Conservation (phyloP, 2,888 invertebrate genomes). For the Chrysolina americana region DNA sequence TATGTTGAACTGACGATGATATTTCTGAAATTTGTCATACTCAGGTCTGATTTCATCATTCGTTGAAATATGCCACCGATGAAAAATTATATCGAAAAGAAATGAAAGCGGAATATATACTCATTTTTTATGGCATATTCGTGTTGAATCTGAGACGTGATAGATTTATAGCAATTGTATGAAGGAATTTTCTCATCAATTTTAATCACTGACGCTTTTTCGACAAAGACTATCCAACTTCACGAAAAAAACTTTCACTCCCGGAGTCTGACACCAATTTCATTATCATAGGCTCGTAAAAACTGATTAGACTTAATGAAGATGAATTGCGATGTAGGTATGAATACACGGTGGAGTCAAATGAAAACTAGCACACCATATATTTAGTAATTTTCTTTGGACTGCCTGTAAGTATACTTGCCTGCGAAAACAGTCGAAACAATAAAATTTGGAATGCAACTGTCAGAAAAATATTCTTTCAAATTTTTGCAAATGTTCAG, state of each 20-base stretch:
- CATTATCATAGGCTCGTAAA: not conserved
- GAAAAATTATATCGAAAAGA: constrained; percentile 1
- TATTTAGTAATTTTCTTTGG: no score
- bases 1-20: no score
- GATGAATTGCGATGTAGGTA: constrained; percentile 8
- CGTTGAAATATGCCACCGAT: not conserved
- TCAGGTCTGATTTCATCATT: not conserved
- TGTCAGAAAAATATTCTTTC: no score
- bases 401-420: no score
- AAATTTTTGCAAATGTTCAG: no score
- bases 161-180: not conserved
- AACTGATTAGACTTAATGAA: constrained; percentile 15
- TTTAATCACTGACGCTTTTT: constrained; percentile 6
- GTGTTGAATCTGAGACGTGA: not conserved
- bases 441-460: no score
- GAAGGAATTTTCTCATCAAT: constrained; percentile 6
- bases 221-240: not conserved
- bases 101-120: not conserved
- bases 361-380: not conserved
- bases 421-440: no score
- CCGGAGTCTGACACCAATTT: constrained; percentile 2
- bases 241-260: constrained; percentile 8
- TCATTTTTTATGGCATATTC: not conserved
- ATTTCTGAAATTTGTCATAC: not conserved
- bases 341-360: not conserved